These are phyloP conservation scores for Tychaedon coryphoeus DNA, from an alignment of 2,113 vertebrate genomes.

Conservation along the genomic window DNA sequence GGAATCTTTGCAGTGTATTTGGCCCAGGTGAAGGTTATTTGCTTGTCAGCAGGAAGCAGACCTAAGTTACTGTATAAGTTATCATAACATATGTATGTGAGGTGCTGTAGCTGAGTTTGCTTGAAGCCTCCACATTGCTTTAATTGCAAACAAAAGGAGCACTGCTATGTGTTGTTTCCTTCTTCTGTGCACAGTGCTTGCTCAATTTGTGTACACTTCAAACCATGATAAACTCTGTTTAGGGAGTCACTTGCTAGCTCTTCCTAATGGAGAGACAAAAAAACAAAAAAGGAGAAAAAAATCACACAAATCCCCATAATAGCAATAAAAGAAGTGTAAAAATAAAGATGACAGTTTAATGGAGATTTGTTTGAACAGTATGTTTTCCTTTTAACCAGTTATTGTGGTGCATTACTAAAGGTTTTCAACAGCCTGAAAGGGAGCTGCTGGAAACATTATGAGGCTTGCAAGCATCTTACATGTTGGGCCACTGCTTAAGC, in stretches of 20 bases:
- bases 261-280: not conserved
- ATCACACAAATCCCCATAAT: not conserved
- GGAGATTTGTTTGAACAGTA: conserved; percentile 18
- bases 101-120: not conserved
- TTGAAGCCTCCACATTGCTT: not conserved
- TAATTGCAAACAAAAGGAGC: not conserved
- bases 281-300: not conserved
- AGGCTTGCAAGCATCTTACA: not conserved
- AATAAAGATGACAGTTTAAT: conserved; percentile 28
- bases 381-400: conserved; percentile 37
- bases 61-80: not conserved
- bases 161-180: not conserved
- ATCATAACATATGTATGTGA: not conserved
- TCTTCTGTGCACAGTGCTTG: not conserved
- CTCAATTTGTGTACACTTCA: not conserved
- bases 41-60: not conserved
- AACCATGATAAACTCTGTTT: not conserved
- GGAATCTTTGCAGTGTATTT: not conserved
- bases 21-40: not conserved
- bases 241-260: not conserved
- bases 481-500: not conserved
- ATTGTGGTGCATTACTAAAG: conserved; percentile 12
- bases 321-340: not conserved
- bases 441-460: not conserved
- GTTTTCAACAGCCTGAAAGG: conserved; percentile 17